Evolutionary conservation across 2,113 vertebrate species (phyloP).

Genomic region (Merops nubicus): DNA sequence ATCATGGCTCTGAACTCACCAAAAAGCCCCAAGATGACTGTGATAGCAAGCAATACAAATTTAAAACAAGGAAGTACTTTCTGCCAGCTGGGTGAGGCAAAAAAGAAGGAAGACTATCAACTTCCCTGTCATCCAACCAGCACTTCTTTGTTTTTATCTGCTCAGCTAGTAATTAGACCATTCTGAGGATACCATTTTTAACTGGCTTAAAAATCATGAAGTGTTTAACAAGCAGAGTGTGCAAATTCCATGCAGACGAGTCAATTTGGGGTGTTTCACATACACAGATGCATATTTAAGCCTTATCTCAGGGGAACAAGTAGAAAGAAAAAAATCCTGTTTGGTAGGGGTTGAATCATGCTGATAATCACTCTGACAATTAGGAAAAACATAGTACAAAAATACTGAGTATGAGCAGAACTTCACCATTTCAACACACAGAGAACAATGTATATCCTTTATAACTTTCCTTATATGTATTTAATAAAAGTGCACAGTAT

Average conservation of each 20-base stretch:
- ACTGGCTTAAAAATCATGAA: neutral
- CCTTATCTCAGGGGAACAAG: neutral
- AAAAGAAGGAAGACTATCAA: neutral
- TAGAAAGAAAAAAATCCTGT: neutral
- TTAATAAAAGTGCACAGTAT: neutral
- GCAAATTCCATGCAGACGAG: neutral
- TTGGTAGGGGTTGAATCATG: neutral
- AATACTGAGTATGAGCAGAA: neutral
- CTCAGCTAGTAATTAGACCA: neutral
- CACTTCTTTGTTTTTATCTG: conserved; percentile 23
- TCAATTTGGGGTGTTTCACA: neutral
- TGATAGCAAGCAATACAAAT: neutral
- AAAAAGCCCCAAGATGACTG: neutral
- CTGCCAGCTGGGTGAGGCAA: neutral
- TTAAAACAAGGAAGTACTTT: conserved; percentile 47
- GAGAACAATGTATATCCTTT: neutral
- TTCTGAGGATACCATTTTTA: neutral
- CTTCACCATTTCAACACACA: neutral
- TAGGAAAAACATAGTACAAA: neutral
- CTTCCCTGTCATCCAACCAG: conserved; percentile 1
- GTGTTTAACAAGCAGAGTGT: neutral
- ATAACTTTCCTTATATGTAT: neutral
- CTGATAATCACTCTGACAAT: neutral
- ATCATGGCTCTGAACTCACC: neutral
- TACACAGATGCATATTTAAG: neutral